Evolutionary conservation across 2,797 vertebrate species (phyloP), one percentile per base, ranked within the genome.

Genomic region (Agapornis canus): DNA sequence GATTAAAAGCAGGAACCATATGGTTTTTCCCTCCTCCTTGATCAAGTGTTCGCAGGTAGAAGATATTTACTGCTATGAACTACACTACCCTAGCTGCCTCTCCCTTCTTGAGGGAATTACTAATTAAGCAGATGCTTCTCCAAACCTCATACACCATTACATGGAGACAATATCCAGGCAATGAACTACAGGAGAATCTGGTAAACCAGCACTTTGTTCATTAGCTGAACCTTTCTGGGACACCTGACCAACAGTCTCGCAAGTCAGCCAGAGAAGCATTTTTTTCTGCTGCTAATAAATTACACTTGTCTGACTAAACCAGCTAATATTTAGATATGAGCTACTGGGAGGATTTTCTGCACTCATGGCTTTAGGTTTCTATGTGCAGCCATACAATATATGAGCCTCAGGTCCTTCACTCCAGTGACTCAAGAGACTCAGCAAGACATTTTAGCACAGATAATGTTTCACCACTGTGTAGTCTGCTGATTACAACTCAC

Each of bases 51-150:
- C 82, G 61, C 7, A 57, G 21, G 35, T 35, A 35, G 70, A 26
- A 81, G 78, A 66, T 39, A 89, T 66, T 83, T 60, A 77, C 72
- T 82, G 48, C 23, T 39, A 76, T 5, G 10, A 91, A 69, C 81
- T 78, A 88, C 39, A 57, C 52, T 71, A 94, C 79, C 76, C 49
- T 84, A 87, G 78, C 80, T 79, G 79, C 45, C 56, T 72, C 29
- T 5, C 43, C 66, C 71, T 79, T 92, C 89, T 88, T 84, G 27
- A 95, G 61, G 76, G 66, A 94, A 54, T 14, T 82, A 37, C 72
- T 70, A 69, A 76, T 90, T 89, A 94, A 91, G 60, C 65, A 81
- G 77, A 69, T 23, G 59, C 35, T 79, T 40, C 31, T 59, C 19
- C 57, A 80, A 37, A 48, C 7, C 51, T 16, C 48, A 25, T 27